phyloP scores from a whole-genome alignment of 2,888 invertebrate genomes.

The Mythimna vitellina region DNA sequence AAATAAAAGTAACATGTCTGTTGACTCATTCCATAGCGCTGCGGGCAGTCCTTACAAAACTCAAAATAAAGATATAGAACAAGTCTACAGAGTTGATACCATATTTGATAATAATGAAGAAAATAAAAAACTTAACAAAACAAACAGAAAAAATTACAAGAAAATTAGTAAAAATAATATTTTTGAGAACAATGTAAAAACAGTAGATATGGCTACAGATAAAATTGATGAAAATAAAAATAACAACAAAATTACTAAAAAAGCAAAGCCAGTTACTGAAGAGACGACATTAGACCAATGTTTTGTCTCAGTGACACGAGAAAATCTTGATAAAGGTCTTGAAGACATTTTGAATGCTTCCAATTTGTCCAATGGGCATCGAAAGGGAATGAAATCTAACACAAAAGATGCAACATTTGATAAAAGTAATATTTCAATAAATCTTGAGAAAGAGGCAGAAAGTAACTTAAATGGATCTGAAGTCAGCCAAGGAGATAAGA shows the following conservation, averaged over 20 bases:
- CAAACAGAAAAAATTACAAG: slow-evolving; percentile 3
- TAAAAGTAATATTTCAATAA: slow-evolving; percentile 20
- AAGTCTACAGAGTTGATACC: slow-evolving; percentile 6
- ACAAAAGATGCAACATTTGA: slow-evolving; percentile 19
- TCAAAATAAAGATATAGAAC: slow-evolving; percentile 14
- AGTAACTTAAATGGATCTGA: slow-evolving; percentile 22
- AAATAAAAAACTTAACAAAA: slow-evolving; percentile 20
- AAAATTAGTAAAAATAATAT: background rate
- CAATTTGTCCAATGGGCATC: slow-evolving; percentile 21
- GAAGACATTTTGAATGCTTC: slow-evolving; percentile 22
- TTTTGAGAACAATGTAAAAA: slow-evolving; percentile 17
- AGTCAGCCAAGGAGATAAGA: slow-evolving; percentile 18
- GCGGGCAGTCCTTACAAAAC: slow-evolving; percentile 76
- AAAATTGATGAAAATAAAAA: slow-evolving; percentile 42
- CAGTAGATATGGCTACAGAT: slow-evolving; percentile 31
- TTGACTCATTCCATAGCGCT: slow-evolving; percentile 85
- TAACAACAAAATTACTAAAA: slow-evolving; percentile 15
- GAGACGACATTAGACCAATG: slow-evolving; percentile 26
- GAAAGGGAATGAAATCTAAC: slow-evolving; percentile 25
- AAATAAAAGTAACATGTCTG: slow-evolving; percentile 73
- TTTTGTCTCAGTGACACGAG: slow-evolving; percentile 36
- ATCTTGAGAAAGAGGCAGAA: slow-evolving; percentile 13
- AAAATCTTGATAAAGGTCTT: slow-evolving; percentile 35
- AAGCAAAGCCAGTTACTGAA: slow-evolving; percentile 21
- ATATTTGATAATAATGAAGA: slow-evolving; percentile 13